A percentile compares a stretch with the other conserved stretches of the same genome.
phyloP scores from a whole-genome alignment of 2,113 vertebrate genomes.

The Heterotis niloticus region DNA sequence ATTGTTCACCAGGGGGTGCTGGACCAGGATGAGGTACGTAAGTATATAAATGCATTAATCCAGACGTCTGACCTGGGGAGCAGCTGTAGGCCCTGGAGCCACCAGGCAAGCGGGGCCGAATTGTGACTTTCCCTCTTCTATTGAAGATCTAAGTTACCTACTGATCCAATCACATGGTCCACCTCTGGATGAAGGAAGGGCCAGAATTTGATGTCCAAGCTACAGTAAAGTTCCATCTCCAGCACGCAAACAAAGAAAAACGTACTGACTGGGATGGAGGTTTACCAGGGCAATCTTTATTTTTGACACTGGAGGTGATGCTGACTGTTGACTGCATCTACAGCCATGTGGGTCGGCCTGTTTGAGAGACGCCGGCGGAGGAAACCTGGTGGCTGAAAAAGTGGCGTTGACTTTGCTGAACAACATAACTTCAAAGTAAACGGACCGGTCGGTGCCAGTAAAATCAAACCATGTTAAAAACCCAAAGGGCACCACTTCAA shows the following conservation, averaged over 20 bases:
- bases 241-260: too few species aligned
- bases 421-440: background rate
- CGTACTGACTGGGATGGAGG: too few species aligned
- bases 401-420: background rate
- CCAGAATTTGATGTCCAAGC: conserved; percentile 25
- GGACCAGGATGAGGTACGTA: too few species aligned
- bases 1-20: too few species aligned
- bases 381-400: background rate
- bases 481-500: background rate
- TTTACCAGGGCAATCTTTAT: background rate
- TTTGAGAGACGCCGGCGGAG: background rate
- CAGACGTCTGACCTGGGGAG: conserved; percentile 17
- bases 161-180: conserved; percentile 42
- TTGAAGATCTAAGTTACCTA: conserved; percentile 36
- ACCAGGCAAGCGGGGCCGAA: conserved; percentile 38
- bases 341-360: background rate
- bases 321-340: background rate
- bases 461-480: background rate
- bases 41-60: too few species aligned
- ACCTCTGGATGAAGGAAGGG: conserved; percentile 23
- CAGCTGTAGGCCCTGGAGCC: conserved; percentile 30
- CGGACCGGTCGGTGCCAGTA: background rate
- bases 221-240: background rate
- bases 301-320: background rate
- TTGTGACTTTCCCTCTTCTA: conserved; percentile 34